A percentile compares a stretch with the other conserved stretches of the same genome.
These are phyloP conservation scores for Euborellia annulipes DNA, from an alignment of 1,140 invertebrate genomes.

Conservation along the genomic window DNA sequence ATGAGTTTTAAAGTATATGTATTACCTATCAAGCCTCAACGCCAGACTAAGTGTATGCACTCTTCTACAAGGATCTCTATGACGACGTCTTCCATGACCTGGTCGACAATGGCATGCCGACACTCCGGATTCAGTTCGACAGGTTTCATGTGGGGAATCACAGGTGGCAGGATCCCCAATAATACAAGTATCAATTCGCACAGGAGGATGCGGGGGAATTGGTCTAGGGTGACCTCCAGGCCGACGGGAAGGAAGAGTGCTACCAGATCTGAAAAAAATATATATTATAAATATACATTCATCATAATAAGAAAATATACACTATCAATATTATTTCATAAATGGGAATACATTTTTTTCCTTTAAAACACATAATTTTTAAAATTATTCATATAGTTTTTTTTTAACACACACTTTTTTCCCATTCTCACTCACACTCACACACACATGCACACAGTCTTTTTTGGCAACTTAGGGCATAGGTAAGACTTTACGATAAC, in stretches of 20 bases:
- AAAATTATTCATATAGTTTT: too few species aligned
- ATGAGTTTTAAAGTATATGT: too few species aligned
- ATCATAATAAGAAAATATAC: too few species aligned
- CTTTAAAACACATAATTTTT: too few species aligned
- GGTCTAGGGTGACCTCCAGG: conserved; percentile 37
- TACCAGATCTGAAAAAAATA: conserved; percentile 28
- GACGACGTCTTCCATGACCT: conserved; percentile 61
- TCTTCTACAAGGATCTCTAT: conserved; percentile 61
- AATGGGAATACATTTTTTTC: too few species aligned
- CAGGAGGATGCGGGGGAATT: conserved; percentile 29
- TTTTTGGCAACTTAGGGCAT: too few species aligned
- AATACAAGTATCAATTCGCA: conserved; percentile 81
- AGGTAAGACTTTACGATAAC: too few species aligned
- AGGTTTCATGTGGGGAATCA: conserved; percentile 69
- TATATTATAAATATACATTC: too few species aligned
- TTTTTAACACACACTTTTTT: too few species aligned
- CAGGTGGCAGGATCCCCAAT: conserved; percentile 88
- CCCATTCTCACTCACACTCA: too few species aligned
- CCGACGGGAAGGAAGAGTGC: conserved; percentile 19
- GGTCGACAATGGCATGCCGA: conserved; percentile 80
- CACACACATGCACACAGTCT: too few species aligned
- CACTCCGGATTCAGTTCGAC: conserved; percentile 75
- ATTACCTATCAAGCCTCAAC: not conserved
- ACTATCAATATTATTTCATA: too few species aligned
- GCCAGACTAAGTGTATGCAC: conserved; percentile 21